phyloP scores from a whole-genome alignment of 2,797 vertebrate species.

The Oreortyx pictus region DNA sequence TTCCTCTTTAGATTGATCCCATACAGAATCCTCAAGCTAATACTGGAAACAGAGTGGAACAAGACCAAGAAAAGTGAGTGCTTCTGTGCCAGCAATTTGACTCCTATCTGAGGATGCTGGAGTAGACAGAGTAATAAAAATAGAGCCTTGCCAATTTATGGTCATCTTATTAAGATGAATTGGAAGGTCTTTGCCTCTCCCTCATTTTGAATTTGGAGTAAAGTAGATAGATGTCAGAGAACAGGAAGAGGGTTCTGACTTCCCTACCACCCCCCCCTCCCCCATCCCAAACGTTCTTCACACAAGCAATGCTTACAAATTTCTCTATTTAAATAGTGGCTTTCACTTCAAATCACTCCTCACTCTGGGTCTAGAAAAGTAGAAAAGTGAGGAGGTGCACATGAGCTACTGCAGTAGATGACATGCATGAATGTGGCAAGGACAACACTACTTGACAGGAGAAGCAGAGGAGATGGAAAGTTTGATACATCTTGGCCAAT shows the following conservation, averaged over 20 bases:
- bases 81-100: background rate
- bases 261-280: too few species aligned
- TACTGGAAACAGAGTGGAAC: conserved; percentile 26
- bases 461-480: background rate
- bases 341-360: background rate
- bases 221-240: background rate
- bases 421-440: background rate
- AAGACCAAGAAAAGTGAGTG: conserved; percentile 2
- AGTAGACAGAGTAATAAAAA: conserved; percentile 1
- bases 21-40: conserved; percentile 21
- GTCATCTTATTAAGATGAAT: conserved; percentile 31
- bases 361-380: background rate
- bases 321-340: background rate
- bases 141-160: background rate
- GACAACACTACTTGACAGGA: background rate
- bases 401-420: background rate
- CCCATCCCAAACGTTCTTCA: background rate
- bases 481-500: background rate
- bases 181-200: background rate
- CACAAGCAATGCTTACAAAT: background rate
- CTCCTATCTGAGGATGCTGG: conserved; percentile 1
- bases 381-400: background rate
- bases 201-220: conserved; percentile 47
- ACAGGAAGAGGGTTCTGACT: background rate
- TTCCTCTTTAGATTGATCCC: conserved; percentile 54